These are phyloP conservation scores for Acromyrmex echinatior DNA, from an alignment of 1,140 invertebrate genomes.

Conservation along the genomic window DNA sequence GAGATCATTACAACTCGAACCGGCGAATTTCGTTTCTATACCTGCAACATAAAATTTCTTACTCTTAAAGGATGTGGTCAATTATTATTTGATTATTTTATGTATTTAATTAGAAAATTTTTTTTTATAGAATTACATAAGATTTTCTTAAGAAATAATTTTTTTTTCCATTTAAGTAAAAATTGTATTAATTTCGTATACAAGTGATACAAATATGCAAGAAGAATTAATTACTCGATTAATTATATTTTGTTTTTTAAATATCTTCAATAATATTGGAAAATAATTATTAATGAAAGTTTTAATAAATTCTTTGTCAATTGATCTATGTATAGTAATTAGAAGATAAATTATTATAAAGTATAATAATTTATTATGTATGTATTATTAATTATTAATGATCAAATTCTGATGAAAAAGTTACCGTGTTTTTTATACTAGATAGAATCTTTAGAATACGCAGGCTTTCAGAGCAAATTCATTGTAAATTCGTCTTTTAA, in stretches of 20 bases:
- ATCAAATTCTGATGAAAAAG: not conserved
- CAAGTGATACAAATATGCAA: not conserved
- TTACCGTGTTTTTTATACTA: not conserved
- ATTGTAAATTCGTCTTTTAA: conserved; percentile 32
- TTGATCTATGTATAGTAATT: not conserved
- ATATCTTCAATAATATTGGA: conserved; percentile 1
- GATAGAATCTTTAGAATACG: not conserved
- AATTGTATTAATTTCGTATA: conserved; percentile 7
- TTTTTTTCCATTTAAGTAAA: not conserved
- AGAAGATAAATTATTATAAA: not conserved
- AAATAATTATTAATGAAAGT: not conserved
- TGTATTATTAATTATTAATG: not conserved
- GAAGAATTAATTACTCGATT: not conserved
- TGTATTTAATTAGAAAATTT: not conserved
- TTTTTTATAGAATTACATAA: not conserved
- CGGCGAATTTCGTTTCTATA: conserved; percentile 98
- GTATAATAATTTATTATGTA: not conserved
- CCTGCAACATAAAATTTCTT: conserved; percentile 87
- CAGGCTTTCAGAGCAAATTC: not conserved
- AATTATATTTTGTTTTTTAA: no score
- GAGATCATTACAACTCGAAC: conserved; percentile 98
- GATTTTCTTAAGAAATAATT: not conserved
- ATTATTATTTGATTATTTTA: not conserved
- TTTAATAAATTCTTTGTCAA: conserved; percentile 10
- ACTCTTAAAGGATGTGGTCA: not conserved